phyloP scores from a whole-genome alignment of 2,888 invertebrate species.

The Harpalus rubripes region DNA sequence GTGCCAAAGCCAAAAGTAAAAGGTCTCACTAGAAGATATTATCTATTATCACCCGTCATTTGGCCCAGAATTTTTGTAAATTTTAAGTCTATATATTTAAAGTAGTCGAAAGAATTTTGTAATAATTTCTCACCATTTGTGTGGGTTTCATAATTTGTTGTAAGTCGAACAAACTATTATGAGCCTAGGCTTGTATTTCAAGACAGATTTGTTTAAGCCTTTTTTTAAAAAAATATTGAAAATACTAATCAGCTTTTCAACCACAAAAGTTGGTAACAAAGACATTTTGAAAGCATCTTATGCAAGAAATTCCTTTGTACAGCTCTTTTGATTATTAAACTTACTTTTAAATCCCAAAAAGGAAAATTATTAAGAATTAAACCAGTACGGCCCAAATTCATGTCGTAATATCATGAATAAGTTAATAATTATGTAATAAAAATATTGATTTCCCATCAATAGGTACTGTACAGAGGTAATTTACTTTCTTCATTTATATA shows the following conservation, averaged over 20 bases:
- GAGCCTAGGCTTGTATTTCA: too few relatives aligned
- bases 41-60: too few relatives aligned
- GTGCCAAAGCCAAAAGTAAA: too few relatives aligned
- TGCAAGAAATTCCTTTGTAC: not conserved
- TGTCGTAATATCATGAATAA: not conserved
- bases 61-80: too few relatives aligned
- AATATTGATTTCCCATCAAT: not conserved
- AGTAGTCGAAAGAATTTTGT: too few relatives aligned
- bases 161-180: too few relatives aligned
- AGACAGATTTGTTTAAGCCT: too few relatives aligned
- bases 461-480: not conserved
- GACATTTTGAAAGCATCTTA: not conserved
- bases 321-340: not conserved
- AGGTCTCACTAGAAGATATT: too few relatives aligned
- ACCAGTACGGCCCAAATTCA: not conserved
- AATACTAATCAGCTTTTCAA: not conserved
- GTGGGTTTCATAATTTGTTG: too few relatives aligned
- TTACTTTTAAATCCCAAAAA: not conserved
- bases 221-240: not conserved
- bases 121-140: too few relatives aligned
- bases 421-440: not conserved
- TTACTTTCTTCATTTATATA: not conserved
- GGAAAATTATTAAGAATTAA: not conserved
- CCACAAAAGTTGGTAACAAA: not conserved
- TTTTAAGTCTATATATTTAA: too few relatives aligned